Evolutionary conservation across 92 coral and sea anemone genomes (phyloP).

Genomic region (Palythoa caribaeorum): DNA sequence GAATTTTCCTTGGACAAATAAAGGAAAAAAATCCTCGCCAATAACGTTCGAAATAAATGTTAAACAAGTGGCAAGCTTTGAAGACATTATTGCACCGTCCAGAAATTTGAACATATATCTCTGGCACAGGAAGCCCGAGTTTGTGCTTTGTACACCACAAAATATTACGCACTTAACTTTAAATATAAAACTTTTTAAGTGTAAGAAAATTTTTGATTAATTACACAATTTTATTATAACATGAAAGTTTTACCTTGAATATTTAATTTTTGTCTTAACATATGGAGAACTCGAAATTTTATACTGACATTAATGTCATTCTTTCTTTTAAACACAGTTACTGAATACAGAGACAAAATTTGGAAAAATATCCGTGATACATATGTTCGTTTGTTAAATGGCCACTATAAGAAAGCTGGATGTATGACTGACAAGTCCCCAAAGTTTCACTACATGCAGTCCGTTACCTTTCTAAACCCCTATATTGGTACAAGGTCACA

Average conservation of each 20-base stretch:
- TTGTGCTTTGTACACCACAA: not conserved
- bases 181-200: too few relatives aligned
- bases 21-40: not conserved
- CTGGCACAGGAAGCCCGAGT: not conserved
- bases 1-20: not conserved
- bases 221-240: too few relatives aligned
- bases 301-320: too few relatives aligned
- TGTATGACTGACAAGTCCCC: slow-evolving; percentile 42
- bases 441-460: slow-evolving; percentile 42
- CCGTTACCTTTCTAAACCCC: slow-evolving; percentile 44
- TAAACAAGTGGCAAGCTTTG: not conserved
- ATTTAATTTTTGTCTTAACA: too few relatives aligned
- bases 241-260: too few relatives aligned
- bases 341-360: slow-evolving; percentile 72
- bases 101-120: not conserved
- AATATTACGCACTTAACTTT: too few relatives aligned
- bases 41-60: not conserved
- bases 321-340: slow-evolving; percentile 41
- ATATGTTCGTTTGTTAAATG: slow-evolving; percentile 67
- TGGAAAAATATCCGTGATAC: slow-evolving; percentile 74
- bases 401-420: slow-evolving; percentile 44
- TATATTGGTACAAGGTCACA: slow-evolving; percentile 46
- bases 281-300: too few relatives aligned
- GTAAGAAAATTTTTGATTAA: too few relatives aligned
- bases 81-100: not conserved